phyloP scores from a whole-genome alignment of 2,113 vertebrate genomes.

The Ceuthmochares aereus region DNA sequence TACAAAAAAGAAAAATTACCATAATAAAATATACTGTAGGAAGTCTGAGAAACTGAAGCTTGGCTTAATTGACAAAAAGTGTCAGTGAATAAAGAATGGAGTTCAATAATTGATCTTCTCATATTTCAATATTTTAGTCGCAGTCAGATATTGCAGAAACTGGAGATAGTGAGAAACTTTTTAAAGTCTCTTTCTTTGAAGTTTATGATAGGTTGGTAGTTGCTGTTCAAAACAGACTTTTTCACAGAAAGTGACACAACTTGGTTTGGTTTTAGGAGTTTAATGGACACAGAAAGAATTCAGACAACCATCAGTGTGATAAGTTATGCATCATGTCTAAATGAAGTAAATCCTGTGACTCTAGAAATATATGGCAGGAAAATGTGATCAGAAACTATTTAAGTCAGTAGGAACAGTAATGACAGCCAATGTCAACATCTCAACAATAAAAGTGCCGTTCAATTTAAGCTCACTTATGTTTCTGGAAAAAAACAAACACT shows the following conservation, averaged over 20 bases:
- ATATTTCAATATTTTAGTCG: conserved; percentile 74
- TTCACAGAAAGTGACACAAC: neutral
- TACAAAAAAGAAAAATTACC: neutral
- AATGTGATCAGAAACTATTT: neutral
- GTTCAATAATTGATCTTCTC: conserved; percentile 75
- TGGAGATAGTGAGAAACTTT: conserved; percentile 10
- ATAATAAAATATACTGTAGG: conserved; percentile 4
- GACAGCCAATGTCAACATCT: neutral
- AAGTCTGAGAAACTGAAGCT: conserved; percentile 13
- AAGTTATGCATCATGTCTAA: neutral
- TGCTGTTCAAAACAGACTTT: conserved; percentile 17
- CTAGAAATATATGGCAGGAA: neutral
- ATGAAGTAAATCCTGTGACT: neutral
- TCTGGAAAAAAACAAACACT: neutral
- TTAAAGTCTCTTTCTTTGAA: conserved; percentile 56
- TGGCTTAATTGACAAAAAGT: conserved; percentile 54
- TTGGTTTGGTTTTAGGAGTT: conserved; percentile 36
- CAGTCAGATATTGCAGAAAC: conserved; percentile 35
- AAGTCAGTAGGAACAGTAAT: neutral
- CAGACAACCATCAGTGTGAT: neutral
- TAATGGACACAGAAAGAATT: neutral
- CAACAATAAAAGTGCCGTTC: neutral
- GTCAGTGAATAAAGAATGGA: conserved; percentile 61
- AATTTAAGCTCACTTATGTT: neutral
- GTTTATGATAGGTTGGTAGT: conserved; percentile 37